phyloP scores from a whole-genome alignment of 2,113 vertebrate genomes.

The Salvelinus fontinalis region DNA sequence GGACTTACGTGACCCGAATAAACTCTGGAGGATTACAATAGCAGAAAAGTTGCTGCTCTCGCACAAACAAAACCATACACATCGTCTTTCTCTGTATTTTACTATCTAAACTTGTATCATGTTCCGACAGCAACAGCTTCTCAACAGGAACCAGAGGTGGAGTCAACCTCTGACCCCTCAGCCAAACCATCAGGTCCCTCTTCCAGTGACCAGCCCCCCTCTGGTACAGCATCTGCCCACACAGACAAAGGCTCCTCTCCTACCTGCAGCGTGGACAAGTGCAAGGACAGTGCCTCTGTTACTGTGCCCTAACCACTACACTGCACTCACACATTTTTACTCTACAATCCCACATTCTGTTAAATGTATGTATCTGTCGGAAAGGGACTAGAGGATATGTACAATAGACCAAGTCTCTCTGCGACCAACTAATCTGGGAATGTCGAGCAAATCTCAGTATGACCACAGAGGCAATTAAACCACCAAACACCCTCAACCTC shows the following conservation, averaged over 20 bases:
- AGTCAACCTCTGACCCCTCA: conserved; percentile 78
- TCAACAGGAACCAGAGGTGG: conserved; percentile 89
- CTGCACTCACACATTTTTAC: conserved; percentile 24
- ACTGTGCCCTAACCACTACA: conserved; percentile 76
- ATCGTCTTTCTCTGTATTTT: conserved; percentile 1
- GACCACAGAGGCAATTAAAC: conserved; percentile 8
- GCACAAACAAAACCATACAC: neutral
- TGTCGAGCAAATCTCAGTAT: conserved; percentile 18
- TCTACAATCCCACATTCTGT: conserved; percentile 11
- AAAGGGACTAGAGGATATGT: conserved; percentile 1
- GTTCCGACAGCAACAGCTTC: conserved; percentile 81
- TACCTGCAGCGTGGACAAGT: conserved; percentile 79
- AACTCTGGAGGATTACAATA: too few species aligned
- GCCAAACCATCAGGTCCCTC: conserved; percentile 81
- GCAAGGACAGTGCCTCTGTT: conserved; percentile 84
- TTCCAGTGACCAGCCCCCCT: conserved; percentile 75
- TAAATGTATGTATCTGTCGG: conserved; percentile 4
- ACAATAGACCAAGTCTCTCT: conserved; percentile 5
- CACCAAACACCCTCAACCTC: neutral
- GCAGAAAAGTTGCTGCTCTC: too few species aligned
- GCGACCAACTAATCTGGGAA: conserved; percentile 9
- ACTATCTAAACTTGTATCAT: conserved; percentile 1
- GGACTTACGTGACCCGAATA: too few species aligned
- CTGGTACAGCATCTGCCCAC: conserved; percentile 73
- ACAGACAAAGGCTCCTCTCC: conserved; percentile 83